Evolutionary conservation across 2,888 invertebrate genomes (phyloP).

Genomic region (Habroteleia sp.): DNA sequence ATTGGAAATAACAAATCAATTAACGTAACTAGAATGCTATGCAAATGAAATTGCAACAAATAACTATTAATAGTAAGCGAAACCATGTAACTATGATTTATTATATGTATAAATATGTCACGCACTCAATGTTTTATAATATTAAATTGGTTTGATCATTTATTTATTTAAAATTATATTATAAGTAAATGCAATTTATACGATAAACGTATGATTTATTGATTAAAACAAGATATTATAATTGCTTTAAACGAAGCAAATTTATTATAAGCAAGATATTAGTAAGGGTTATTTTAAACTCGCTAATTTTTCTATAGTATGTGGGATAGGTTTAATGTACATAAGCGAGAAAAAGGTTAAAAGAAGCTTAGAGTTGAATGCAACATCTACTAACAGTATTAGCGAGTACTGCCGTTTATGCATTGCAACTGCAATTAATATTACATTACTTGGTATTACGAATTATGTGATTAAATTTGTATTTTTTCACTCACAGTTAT

Average conservation of each 20-base stretch:
- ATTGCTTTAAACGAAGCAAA: background rate
- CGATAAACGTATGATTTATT: no score
- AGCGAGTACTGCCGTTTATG: constrained; percentile 50
- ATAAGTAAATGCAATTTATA: no score
- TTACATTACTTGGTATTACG: background rate
- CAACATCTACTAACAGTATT: constrained; percentile 60
- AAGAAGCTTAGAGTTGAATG: constrained; percentile 41
- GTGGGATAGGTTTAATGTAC: constrained; percentile 20
- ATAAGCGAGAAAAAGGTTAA: constrained; percentile 31
- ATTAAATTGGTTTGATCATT: no score
- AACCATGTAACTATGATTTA: constrained; percentile 4
- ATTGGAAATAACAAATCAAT: constrained; percentile 15
- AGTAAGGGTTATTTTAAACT: constrained; percentile 8
- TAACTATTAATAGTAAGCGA: constrained; percentile 14
- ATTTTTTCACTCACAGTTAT: no score
- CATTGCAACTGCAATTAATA: constrained; percentile 31
- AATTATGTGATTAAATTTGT: background rate
- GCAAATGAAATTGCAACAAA: constrained; percentile 26
- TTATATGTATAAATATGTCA: no score
- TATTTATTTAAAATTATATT: no score
- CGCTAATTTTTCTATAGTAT: constrained; percentile 9
- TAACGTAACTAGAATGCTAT: constrained; percentile 29
- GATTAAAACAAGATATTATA: background rate
- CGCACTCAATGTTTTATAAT: no score
- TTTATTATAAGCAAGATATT: background rate